These are phyloP conservation scores for Pocillopora grandis DNA, from an alignment of 92 coral and sea anemone genomes.

Conservation along the genomic window DNA sequence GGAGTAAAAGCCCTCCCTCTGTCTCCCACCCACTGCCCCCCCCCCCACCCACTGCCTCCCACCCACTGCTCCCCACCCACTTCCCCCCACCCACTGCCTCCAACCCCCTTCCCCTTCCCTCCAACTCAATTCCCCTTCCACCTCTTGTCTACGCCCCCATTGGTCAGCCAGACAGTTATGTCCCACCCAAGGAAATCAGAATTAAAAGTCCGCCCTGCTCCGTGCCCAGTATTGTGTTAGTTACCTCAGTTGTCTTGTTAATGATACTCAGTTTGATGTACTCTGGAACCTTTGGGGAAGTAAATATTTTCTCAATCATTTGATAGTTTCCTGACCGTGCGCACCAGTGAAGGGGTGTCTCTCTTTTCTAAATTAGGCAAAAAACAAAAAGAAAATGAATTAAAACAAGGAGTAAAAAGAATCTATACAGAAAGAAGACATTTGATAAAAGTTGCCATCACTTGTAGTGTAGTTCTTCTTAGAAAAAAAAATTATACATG, in stretches of 20 bases:
- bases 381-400: neutral
- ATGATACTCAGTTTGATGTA: slow-evolving; percentile 70
- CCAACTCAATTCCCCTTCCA: too few relatives aligned
- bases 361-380: slow-evolving; percentile 53
- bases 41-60: too few relatives aligned
- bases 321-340: slow-evolving; percentile 89
- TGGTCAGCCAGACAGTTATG: neutral
- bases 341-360: slow-evolving; percentile 88
- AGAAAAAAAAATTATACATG: too few relatives aligned
- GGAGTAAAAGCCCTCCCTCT: too few relatives aligned
- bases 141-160: too few relatives aligned
- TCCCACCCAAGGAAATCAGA: too few relatives aligned
- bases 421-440: neutral
- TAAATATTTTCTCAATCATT: slow-evolving; percentile 71
- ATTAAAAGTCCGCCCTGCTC: too few relatives aligned
- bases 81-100: too few relatives aligned
- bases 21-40: too few relatives aligned
- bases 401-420: neutral
- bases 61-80: too few relatives aligned
- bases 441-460: neutral
- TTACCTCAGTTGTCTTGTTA: slow-evolving; percentile 80
- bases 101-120: too few relatives aligned
- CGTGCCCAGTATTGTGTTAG: neutral
- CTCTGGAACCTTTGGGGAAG: slow-evolving; percentile 64
- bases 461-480: too few relatives aligned